Evolutionary conservation across 1,140 invertebrate species (phyloP), one percentile per base, ranked within the genome.

Genomic region (Luehdorfia chinensis): DNA sequence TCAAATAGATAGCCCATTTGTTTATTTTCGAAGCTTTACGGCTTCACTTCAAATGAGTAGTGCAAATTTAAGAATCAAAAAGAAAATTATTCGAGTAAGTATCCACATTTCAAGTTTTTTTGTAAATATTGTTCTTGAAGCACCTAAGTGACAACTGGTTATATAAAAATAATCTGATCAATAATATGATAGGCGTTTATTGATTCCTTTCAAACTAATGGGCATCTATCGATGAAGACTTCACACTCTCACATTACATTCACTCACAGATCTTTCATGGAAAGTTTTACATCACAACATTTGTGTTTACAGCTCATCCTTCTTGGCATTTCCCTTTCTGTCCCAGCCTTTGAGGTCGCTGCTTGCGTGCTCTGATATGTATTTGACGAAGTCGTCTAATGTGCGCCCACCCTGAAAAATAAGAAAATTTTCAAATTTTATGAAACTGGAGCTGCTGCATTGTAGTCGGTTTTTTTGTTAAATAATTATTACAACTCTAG

Each of bases 331-430:
- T 54, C 98, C 98, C 67, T 92, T 93, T 50, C 96, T 92, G 84
- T 96, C 95, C 77, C 89, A 99, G 39, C 93, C 93, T 57, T 94
- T 96, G 49, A 99, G 90, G 70, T 96, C 95, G 44, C 93, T 89
- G 16, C 96, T 96, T 0, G 97, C 91, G 58, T 99, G 94, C 77
- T 97, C 94, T 18, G 98, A 93, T 67, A 99, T 94, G 86, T 97
- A 99, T 73, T 98, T 97, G 32, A 99, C 76, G 80, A 99, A 99
- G 71, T 99, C 98, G 43, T 98, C 93, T 0, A 98, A 83, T 62
- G 97, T 95, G 50, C 98, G 94, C 4, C 97, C 98, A 74, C 97
- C 96, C 89, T 94, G 79, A 0, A 89, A 61, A 21, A 11, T 43
- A n/a, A n/a, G n/a, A n/a, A 5, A 21, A 14, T 0, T 23, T 37